These are phyloP conservation scores for Griposia aprilina DNA, from an alignment of 2,888 invertebrate species.

Conservation along the genomic window DNA sequence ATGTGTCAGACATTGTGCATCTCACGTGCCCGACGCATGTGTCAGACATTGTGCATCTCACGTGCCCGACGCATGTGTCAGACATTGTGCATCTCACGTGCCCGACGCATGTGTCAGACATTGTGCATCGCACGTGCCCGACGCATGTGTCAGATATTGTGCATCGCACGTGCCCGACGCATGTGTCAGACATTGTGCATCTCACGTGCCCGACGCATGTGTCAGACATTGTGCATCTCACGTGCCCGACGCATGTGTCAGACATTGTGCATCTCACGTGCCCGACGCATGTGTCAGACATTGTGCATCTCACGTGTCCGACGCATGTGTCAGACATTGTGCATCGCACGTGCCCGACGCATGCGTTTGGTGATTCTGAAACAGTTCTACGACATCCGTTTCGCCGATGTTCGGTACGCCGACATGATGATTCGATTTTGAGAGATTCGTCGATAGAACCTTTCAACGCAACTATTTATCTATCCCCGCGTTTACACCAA, in stretches of 20 bases:
- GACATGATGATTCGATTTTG: neutral
- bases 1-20: too few relatives aligned
- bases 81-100: too few relatives aligned
- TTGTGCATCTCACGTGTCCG: too few relatives aligned
- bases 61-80: neutral
- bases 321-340: neutral
- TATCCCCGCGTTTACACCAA: neutral
- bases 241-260: neutral
- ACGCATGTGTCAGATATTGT: too few relatives aligned
- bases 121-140: neutral
- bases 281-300: neutral
- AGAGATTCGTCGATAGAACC: neutral
- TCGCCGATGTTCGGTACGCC: neutral
- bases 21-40: neutral
- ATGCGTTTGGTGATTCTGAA: neutral
- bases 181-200: neutral
- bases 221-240: too few relatives aligned
- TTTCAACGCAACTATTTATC: neutral
- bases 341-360: neutral
- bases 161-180: too few relatives aligned
- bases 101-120: neutral
- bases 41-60: neutral
- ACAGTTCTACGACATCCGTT: neutral
- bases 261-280: neutral
- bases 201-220: neutral